A percentile compares a stretch with the other conserved stretches of the same genome.
Conservation (phyloP, 2,797 vertebrate species). For the Pseudopleuronectes americanus region DNA sequence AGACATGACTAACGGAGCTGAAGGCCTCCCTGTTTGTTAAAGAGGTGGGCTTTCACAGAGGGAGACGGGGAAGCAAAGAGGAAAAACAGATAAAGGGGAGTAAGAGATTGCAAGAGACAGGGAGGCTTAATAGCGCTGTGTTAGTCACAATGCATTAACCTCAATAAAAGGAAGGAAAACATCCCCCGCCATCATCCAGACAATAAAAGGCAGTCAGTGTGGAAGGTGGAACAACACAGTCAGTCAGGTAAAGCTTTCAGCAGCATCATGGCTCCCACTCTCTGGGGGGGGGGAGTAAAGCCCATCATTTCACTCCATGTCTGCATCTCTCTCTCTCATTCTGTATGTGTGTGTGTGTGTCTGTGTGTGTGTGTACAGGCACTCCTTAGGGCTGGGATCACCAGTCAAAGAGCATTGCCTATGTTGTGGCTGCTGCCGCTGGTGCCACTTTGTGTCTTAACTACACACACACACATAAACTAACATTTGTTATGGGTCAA, state of each 20-base stretch:
- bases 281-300: conserved; percentile 48
- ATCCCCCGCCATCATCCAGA: conserved; percentile 36
- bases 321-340: conserved; percentile 10
- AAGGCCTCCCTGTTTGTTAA: conserved; percentile 22
- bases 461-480: conserved; percentile 33
- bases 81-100: conserved; percentile 35
- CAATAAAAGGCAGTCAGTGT: conserved; percentile 55
- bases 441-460: conserved; percentile 69
- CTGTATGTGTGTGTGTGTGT: conserved; percentile 3
- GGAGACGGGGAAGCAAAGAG: conserved; percentile 13
- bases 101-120: conserved; percentile 44
- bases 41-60: conserved; percentile 5
- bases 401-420: conserved; percentile 61
- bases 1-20: background rate
- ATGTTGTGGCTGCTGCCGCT: conserved; percentile 71
- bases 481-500: conserved; percentile 69
- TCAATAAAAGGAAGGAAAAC: conserved; percentile 63
- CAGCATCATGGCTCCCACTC: conserved; percentile 41
- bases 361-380: conserved; percentile 4
- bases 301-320: conserved; percentile 12
- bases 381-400: conserved; percentile 39
- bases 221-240: conserved; percentile 37
- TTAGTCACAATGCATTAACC: conserved; percentile 72
- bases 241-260: conserved; percentile 69
- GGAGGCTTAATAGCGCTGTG: conserved; percentile 52